Evolutionary conservation across 2,113 vertebrate genomes (phyloP), one percentile per base, ranked within the genome.

Genomic region (Callochromis pleurospilus): DNA sequence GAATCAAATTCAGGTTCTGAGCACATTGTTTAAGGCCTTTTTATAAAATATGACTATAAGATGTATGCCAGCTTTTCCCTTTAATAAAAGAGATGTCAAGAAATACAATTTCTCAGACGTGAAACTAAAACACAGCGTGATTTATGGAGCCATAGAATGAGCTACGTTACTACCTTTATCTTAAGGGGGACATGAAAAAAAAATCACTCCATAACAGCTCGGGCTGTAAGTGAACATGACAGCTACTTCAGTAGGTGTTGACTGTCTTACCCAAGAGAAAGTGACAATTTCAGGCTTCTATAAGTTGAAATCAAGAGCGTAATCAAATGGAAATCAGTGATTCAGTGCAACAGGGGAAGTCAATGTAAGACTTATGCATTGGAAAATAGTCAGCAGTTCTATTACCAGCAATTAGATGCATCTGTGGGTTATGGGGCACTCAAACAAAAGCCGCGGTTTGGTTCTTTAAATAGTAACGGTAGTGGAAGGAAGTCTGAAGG

Each of bases 401-500:
- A 51, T 77, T 77, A 33, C 45, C 73, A 77, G 73, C 45, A 33
- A 13, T 31, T 5, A 31, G 45, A 6, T 7, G 2, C 17, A n/a
- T 77, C 17, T n/a, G 45, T 77, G 26, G 9, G 26, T 77, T 77
- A 51, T 51, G 73, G 73, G 45, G 26, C 45, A 77, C 45, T 7
- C 58, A 68, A 38, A 70, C 31, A 24, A n/a, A 73, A 29, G 40
- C 53, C 3, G 0, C 4, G 1, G 49, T 55, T 55, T 84, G 82
- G 10, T 51, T 77, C 73, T 77, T 77, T 77, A 51, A 77, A 77
- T 77, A 77, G 73, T 77, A 19, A 51, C 31, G 3, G 73, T 60
- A 29, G 88, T 83, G 33, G 81, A 88, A 93, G 93, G 93, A 94
- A 89, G 68, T 55, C 45, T 51, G 40, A 0, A 65, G 62, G 65